These are phyloP conservation scores for Sthenelais limicola DNA, from an alignment of 2,888 invertebrate genomes.

Conservation along the genomic window DNA sequence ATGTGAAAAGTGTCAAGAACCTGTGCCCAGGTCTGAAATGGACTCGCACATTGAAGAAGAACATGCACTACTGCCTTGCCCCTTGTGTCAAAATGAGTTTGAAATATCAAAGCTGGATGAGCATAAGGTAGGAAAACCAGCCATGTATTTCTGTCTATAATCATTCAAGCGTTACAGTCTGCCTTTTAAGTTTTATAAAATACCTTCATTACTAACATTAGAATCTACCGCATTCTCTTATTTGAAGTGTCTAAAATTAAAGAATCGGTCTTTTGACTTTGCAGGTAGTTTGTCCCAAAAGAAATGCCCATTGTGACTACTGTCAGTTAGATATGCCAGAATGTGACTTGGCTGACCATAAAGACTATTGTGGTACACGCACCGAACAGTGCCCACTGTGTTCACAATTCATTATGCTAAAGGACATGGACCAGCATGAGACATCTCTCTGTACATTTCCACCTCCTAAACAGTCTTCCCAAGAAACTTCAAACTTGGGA, in stretches of 20 bases:
- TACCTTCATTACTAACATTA: too few species aligned
- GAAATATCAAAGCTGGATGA: conserved; percentile 67
- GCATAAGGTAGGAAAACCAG: conserved; percentile 71
- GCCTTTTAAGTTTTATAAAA: not conserved
- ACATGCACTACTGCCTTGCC: conserved; percentile 73
- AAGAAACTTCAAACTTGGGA: not conserved
- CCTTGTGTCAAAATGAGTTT: conserved; percentile 68
- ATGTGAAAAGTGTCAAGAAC: conserved; percentile 81
- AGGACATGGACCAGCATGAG: conserved; percentile 80
- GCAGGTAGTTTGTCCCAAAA: conserved; percentile 76
- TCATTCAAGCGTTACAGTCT: too few species aligned
- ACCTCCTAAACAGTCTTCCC: conserved; percentile 4
- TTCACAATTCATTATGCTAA: conserved; percentile 80
- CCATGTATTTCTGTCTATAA: too few species aligned
- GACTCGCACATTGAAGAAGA: conserved; percentile 75
- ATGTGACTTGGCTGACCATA: conserved; percentile 77
- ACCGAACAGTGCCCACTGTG: conserved; percentile 81
- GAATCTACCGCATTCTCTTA: too few species aligned
- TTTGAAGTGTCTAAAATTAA: too few species aligned
- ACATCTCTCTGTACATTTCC: conserved; percentile 66
- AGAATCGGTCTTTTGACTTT: conserved; percentile 60
- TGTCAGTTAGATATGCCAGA: conserved; percentile 80
- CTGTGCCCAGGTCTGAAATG: conserved; percentile 77
- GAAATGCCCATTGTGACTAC: conserved; percentile 78
- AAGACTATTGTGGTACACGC: conserved; percentile 81